Base-by-base conservation (phyloP, 2,797 vertebrate species). In the Lindbergichthys nudifrons region DNA sequence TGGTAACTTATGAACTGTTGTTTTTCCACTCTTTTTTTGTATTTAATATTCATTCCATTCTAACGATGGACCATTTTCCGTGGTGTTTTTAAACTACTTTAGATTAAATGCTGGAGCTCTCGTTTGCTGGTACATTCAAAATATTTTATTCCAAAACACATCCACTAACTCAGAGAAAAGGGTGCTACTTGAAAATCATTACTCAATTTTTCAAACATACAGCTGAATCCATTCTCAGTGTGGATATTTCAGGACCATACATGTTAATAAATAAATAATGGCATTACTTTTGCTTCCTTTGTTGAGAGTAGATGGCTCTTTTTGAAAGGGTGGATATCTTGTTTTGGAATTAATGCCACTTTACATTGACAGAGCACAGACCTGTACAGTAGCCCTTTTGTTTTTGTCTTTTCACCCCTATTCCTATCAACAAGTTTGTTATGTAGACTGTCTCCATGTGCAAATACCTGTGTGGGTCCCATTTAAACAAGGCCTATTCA, bases 401-500 rank as follows among this genome's bases (percentile, higher is more conserved):
- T 90, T 87, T 85, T 66, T 84, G 58, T 88, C 76, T 62, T 47
- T 83, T 83, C 82, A 77, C 77, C 68, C 75, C 65, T 75, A 70
- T 83, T 87, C 82, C 71, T 83, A 73, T 87, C 73, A 85, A 85
- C 83, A 70, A 77, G 43, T 89, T 88, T 90, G 81, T 90, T 91
- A 82, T 81, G 83, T 92, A 83, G 77, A 90, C 79, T 82, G 30
- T 88, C 70, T 91, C 75, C 84, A 66, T 89, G 82, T 87, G 73
- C 66, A 84, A 84, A 88, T 87, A 80, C 15, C 54, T 79, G 53
- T 70, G 71, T 91, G 75, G 82, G 77, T 92, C 87, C 78, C 83
- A 73, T 84, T 87, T 70, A 72, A 83, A 88, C 68, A 86, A 90
- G 87, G 93, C 91, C 93, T 93, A 90, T 93, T 94, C 92, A 94